These are phyloP conservation scores for Ptycholaimellus sp. DNA, from an alignment of 2,888 invertebrate genomes.

Conservation along the genomic window DNA sequence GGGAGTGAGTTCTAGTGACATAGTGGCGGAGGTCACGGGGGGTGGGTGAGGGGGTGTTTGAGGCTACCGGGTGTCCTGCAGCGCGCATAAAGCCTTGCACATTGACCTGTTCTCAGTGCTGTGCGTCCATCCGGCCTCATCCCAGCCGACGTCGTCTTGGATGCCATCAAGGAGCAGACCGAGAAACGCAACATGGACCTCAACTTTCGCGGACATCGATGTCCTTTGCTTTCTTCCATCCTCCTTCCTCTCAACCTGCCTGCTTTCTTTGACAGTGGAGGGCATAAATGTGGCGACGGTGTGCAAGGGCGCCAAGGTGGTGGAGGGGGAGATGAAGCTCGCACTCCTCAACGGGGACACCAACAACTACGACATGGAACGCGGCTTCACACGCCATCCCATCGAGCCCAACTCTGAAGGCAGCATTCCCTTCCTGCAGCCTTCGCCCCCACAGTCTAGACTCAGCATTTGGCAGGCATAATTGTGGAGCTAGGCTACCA, in stretches of 20 bases:
- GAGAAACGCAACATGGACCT: constrained; percentile 52
- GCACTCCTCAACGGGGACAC: constrained; percentile 69
- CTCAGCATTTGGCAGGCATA: constrained; percentile 35
- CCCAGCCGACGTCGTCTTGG: constrained; percentile 64
- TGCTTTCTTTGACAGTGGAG: constrained; percentile 37
- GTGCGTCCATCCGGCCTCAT: constrained; percentile 67
- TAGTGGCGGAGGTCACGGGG: no score
- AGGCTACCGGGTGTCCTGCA: no score
- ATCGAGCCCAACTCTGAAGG: constrained; percentile 51
- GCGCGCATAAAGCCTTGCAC: no score
- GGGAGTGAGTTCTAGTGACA: no score
- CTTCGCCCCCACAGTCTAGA: no score
- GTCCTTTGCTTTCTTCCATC: constrained; percentile 2
- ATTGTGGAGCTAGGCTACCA: constrained; percentile 12
- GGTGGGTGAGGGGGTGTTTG: no score
- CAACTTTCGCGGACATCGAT: constrained; percentile 43
- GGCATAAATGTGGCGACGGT: constrained; percentile 73
- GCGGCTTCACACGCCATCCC: constrained; percentile 63
- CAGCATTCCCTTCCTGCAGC: constrained; percentile 35
- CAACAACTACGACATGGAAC: constrained; percentile 66
- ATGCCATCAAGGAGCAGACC: constrained; percentile 69
- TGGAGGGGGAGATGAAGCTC: constrained; percentile 64
- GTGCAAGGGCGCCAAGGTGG: constrained; percentile 55
- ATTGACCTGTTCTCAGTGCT: no score
- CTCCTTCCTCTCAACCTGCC: neutral